Evolutionary conservation across 2,888 invertebrate genomes (phyloP).

Genomic region (Polymixis flavicincta): DNA sequence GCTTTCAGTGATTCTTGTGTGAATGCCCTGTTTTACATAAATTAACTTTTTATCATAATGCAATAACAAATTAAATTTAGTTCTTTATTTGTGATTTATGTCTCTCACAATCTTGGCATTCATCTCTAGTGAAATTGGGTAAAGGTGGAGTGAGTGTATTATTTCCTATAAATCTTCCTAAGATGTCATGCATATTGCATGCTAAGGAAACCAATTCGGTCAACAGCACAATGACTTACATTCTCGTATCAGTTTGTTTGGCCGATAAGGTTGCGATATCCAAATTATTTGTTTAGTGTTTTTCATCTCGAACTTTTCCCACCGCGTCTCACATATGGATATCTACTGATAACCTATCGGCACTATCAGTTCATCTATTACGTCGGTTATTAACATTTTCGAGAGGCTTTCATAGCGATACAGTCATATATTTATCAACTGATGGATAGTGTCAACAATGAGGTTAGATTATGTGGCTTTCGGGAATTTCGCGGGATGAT

Average conservation of each 20-base stretch:
- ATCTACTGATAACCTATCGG: constrained; percentile 71
- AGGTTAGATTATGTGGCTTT: constrained; percentile 48
- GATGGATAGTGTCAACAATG: constrained; percentile 54
- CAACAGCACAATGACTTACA: constrained; percentile 11
- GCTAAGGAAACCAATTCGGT: background rate
- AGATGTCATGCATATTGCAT: background rate
- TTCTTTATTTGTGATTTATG: background rate
- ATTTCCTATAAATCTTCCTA: background rate
- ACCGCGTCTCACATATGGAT: constrained; percentile 72
- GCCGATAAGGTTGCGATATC: constrained; percentile 37
- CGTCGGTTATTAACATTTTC: constrained; percentile 78
- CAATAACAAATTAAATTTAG: background rate
- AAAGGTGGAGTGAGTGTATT: background rate
- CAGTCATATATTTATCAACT: constrained; percentile 58
- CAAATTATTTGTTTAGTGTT: constrained; percentile 36
- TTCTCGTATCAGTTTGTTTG: constrained; percentile 32
- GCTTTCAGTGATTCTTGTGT: constrained; percentile 15
- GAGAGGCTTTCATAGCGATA: constrained; percentile 73
- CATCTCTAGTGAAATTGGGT: background rate
- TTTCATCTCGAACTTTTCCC: constrained; percentile 53
- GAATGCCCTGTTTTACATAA: constrained; percentile 16
- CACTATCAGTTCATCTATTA: constrained; percentile 70
- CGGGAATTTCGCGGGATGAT: constrained; percentile 10
- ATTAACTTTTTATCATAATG: background rate
- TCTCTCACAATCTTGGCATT: background rate